These are phyloP conservation scores for Fissipunctia ypsillon DNA, from an alignment of 2,888 invertebrate genomes.

Conservation along the genomic window DNA sequence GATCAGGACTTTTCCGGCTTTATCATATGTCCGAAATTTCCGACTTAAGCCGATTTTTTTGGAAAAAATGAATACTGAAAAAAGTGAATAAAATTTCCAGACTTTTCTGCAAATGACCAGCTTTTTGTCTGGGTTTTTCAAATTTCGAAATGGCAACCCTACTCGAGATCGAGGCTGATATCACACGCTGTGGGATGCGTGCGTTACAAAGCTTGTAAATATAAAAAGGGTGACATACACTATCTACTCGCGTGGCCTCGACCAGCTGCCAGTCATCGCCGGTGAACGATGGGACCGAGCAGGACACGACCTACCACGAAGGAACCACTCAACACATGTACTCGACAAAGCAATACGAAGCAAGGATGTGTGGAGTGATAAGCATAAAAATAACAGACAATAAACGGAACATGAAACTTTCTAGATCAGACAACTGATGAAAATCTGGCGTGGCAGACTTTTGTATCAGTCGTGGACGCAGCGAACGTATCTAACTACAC, in stretches of 20 bases:
- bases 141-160: neutral
- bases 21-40: neutral
- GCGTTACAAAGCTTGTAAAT: slow-evolving; percentile 39
- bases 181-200: neutral
- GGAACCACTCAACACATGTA: slow-evolving; percentile 56
- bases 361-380: neutral
- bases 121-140: neutral
- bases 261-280: slow-evolving; percentile 85
- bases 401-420: neutral
- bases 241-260: slow-evolving; percentile 72
- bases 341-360: slow-evolving; percentile 29
- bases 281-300: slow-evolving; percentile 76
- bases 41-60: neutral
- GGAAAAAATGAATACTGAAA: neutral
- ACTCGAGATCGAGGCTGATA: neutral
- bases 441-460: neutral
- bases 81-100: neutral
- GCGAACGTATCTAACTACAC: neutral
- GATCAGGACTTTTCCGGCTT: neutral
- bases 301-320: slow-evolving; percentile 70
- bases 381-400: neutral
- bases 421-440: neutral
- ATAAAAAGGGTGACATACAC: slow-evolving; percentile 78
- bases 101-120: neutral
- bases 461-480: neutral